Conservation (phyloP, 2,797 vertebrate species). For the Malacoraja senta region DNA sequence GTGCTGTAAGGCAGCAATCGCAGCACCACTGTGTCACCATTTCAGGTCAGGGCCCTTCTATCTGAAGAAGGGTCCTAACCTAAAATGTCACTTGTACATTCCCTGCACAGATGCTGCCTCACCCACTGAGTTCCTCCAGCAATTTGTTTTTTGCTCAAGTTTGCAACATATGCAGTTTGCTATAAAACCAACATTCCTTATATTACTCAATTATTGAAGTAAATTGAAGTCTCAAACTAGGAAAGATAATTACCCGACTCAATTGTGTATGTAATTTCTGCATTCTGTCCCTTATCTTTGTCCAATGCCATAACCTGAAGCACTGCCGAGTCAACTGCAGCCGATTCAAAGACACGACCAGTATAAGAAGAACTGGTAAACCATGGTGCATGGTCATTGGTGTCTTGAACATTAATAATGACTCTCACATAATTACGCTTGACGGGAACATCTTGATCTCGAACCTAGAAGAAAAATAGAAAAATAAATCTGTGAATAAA, state of each 20-base stretch:
- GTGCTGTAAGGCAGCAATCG: too few relatives aligned
- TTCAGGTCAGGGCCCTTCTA: too few relatives aligned
- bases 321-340: constrained; percentile 78
- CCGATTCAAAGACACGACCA: constrained; percentile 81
- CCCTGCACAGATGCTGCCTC: too few relatives aligned
- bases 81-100: too few relatives aligned
- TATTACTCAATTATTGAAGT: background rate
- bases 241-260: constrained; percentile 75
- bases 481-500: background rate
- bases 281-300: constrained; percentile 90
- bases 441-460: constrained; percentile 94
- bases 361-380: constrained; percentile 80
- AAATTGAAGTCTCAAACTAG: background rate
- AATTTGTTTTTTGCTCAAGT: too few relatives aligned
- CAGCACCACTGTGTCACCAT: too few relatives aligned
- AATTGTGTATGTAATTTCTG: constrained; percentile 82
- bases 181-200: background rate
- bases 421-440: constrained; percentile 88
- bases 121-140: too few relatives aligned
- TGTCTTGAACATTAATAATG: constrained; percentile 78
- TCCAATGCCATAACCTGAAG: constrained; percentile 87
- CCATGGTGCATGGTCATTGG: constrained; percentile 90
- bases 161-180: too few relatives aligned
- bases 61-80: too few relatives aligned
- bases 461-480: constrained; percentile 62